Base-by-base conservation (phyloP, 35 echinoderm and acorn worm species). In the Heliocidaris tuberculata region DNA sequence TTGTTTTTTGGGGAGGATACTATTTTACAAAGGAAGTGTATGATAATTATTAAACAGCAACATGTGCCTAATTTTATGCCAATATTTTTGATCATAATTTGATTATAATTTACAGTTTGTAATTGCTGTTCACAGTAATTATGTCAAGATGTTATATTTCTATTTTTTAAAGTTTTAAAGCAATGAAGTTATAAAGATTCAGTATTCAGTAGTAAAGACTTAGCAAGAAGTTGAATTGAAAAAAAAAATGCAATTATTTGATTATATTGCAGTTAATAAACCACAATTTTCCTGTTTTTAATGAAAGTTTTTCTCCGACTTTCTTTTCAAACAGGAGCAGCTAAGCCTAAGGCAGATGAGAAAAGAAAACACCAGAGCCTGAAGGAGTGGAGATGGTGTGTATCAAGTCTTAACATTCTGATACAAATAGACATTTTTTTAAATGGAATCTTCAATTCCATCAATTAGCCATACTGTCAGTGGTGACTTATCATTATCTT, bases 311-410 rank as follows among this genome's bases (percentile, higher is more conserved):
- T 88, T 88, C 3, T 88, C 2, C 42, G 35, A 15, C n/a, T n/a
- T 19, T 19, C n/a, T 86, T 48, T 89, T 89, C 10, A 15, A 15
- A 48, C 31, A 42, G 87, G 31, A n/a, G 87, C 12, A 42, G 87
- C 31, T 48, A 89, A 89, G 11, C 32, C 87, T 17, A 89, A 89
- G 87, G 87, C 87, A 89, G 87, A 42, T 2, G 87, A 89, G 87
- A 16, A 89, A 13, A 32, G 32, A 89, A 89, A 89, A 89, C 87
- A 89, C 87, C 87, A 4, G 87, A 89, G 87, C 87, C 87, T 13
- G 87, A 89, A 42, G 87, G 87, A 6, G 31, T 32, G 30, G 30
- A 89, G 87, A 89, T 89, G 87, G 47, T 48, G 7, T 24, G 87
- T 89, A 12, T 6, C 9, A 89, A 42, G 42, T 89, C 65, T 56